Evolutionary conservation across 1,140 invertebrate genomes (phyloP).

Genomic region (Pygmarrhopalites habei): DNA sequence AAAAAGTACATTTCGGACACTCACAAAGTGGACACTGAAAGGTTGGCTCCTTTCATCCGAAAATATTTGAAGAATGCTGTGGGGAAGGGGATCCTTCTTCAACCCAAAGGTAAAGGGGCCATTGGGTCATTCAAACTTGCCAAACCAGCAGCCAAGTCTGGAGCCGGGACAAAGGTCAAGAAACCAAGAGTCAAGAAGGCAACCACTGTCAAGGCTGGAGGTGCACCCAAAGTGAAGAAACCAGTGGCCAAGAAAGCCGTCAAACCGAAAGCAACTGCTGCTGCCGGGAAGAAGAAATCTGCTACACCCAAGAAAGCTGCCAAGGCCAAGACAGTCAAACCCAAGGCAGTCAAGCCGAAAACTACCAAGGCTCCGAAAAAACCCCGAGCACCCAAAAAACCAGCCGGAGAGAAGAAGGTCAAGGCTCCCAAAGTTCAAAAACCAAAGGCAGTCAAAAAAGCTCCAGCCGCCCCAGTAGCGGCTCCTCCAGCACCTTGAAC

Average conservation of each 20-base stretch:
- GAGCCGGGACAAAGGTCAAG: neutral
- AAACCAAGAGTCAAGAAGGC: conserved; percentile 39
- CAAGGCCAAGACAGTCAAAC: too few relatives aligned
- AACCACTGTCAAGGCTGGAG: conserved; percentile 34
- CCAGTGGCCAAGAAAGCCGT: conserved; percentile 34
- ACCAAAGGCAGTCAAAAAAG: neutral
- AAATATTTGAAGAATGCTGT: conserved; percentile 51
- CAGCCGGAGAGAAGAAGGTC: neutral
- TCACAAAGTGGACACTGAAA: conserved; percentile 43
- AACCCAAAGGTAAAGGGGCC: conserved; percentile 42
- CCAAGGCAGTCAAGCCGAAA: neutral
- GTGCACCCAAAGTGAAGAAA: conserved; percentile 20
- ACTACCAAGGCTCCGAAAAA: neutral
- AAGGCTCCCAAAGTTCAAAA: neutral
- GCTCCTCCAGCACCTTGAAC: too few relatives aligned
- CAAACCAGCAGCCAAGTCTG: conserved; percentile 27
- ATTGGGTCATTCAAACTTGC: conserved; percentile 41
- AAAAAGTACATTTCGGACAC: conserved; percentile 25
- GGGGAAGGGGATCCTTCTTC: conserved; percentile 35
- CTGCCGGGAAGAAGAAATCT: neutral
- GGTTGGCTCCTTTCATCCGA: conserved; percentile 41
- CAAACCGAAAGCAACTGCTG: conserved; percentile 27
- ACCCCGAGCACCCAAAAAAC: neutral
- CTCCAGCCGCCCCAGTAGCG: neutral
- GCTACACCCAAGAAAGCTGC: conserved; percentile 1